phyloP scores from a whole-genome alignment of 1,140 invertebrate genomes.

The Pteromalus puparum region DNA sequence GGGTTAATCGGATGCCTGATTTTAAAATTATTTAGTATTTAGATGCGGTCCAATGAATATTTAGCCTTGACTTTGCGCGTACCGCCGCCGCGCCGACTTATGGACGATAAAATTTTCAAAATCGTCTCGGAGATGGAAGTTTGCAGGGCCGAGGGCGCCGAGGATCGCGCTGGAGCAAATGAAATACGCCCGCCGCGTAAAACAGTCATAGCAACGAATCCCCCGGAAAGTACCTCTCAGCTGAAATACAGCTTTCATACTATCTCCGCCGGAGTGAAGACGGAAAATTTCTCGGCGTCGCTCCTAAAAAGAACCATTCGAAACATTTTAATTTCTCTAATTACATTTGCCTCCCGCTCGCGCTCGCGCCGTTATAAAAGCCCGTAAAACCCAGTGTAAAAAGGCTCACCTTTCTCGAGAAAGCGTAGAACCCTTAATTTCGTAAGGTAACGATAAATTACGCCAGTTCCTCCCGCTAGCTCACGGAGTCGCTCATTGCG shows the following conservation, averaged over 20 bases:
- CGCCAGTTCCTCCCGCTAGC: constrained; percentile 18
- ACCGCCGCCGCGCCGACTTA: too few relatives aligned
- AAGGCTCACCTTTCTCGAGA: constrained; percentile 7
- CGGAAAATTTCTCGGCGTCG: not conserved
- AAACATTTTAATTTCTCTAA: constrained; percentile 51
- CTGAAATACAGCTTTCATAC: constrained; percentile 23
- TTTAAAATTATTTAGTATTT: constrained; percentile 3
- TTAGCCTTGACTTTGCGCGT: not conserved
- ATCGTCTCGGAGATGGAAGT: too few relatives aligned
- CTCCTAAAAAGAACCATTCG: constrained; percentile 39
- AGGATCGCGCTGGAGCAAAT: not conserved
- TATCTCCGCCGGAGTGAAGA: not conserved
- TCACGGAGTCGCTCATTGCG: not conserved
- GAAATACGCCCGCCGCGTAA: not conserved
- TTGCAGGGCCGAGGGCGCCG: too few relatives aligned
- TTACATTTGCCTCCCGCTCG: constrained; percentile 35
- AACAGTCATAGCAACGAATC: constrained; percentile 7
- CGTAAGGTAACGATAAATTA: constrained; percentile 41
- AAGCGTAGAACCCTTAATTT: constrained; percentile 46
- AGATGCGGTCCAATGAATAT: not conserved
- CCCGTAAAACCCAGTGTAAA: not conserved
- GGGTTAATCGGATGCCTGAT: constrained; percentile 20
- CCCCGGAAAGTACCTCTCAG: not conserved
- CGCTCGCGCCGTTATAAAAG: not conserved
- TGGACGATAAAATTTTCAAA: too few relatives aligned